Conservation (phyloP, 92 coral and sea anemone species). For the Porites cylindrica region DNA sequence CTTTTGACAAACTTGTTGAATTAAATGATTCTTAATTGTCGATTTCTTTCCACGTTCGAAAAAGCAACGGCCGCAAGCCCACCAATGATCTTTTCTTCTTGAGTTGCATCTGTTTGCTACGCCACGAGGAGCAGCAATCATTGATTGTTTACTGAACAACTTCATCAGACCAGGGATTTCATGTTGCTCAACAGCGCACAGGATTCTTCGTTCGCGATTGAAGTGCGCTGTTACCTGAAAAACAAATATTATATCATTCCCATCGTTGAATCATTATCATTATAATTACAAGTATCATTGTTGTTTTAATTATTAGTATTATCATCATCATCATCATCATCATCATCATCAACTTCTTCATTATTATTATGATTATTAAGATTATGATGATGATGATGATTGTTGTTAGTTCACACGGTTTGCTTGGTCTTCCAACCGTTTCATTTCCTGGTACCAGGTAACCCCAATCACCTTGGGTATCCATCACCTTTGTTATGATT, state of each 20-base stretch:
- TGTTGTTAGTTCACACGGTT: no score
- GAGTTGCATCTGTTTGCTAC: conserved; percentile 38
- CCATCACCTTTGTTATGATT: no score
- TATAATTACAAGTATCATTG: no score
- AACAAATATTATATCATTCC: not conserved
- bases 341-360: no score
- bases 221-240: conserved; percentile 22
- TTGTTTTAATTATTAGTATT: no score
- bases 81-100: conserved; percentile 63
- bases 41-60: conserved; percentile 69
- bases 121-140: not conserved
- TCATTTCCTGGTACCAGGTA: no score
- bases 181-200: conserved; percentile 21
- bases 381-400: no score
- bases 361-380: no score
- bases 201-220: not conserved
- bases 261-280: no score
- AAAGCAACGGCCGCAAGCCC: conserved; percentile 67
- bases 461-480: no score
- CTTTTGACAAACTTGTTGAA: conserved; percentile 62
- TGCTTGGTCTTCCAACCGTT: no score
- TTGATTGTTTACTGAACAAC: not conserved
- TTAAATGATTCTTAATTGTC: conserved; percentile 64
- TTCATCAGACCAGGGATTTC: conserved; percentile 37
- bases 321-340: no score